Evolutionary conservation across 2,113 vertebrate species (phyloP), one percentile per base, ranked within the genome.

Genomic region (Corvus cornix): DNA sequence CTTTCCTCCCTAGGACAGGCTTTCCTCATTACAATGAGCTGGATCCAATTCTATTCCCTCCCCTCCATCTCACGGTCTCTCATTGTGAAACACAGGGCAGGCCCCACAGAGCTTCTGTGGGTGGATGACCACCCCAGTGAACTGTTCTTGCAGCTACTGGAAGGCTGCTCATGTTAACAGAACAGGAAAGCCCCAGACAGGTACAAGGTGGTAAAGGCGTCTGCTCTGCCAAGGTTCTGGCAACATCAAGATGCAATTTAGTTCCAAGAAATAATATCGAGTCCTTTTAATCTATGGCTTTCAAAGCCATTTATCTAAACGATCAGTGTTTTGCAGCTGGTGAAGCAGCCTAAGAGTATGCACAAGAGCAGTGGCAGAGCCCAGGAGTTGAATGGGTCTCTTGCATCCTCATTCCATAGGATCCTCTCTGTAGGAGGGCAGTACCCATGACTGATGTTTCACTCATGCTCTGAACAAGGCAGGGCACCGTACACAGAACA

Each of bases 11-110:
- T 58, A 33, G 58, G 70, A 89, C 92, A 96, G 93, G 51, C 75
- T 94, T 96, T 96, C 92, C 56, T 96, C 84, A 93, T 96, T 96
- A 89, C 3, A 41, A 44, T 26, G 75, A 92, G 10, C 73, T 91
- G 86, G 94, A 96, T 96, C 67, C 83, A 95, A 95, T 96, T 92
- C 85, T 76, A 22, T 37, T 93, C 92, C 33, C 64, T 59, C 68
- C 53, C 35, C n/a, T 93, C 82, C 31, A 72, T 90, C 84, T 91
- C 73, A 68, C n/a, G 68, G 48, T 49, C 46, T 66, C 84, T 64
- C 64, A 64, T 76, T 62, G 62, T 26, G 76, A 95, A 95, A 95
- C 68, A 93, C 35, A 66, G 72, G 41, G 63, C 72, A 95, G 84
- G 53, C 82, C 89, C 27, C 60, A 62, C 48, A 64, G 84, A 87